These are phyloP conservation scores for Ptilorrhoa leucosticta DNA, from an alignment of 2,113 vertebrate genomes.

Conservation along the genomic window DNA sequence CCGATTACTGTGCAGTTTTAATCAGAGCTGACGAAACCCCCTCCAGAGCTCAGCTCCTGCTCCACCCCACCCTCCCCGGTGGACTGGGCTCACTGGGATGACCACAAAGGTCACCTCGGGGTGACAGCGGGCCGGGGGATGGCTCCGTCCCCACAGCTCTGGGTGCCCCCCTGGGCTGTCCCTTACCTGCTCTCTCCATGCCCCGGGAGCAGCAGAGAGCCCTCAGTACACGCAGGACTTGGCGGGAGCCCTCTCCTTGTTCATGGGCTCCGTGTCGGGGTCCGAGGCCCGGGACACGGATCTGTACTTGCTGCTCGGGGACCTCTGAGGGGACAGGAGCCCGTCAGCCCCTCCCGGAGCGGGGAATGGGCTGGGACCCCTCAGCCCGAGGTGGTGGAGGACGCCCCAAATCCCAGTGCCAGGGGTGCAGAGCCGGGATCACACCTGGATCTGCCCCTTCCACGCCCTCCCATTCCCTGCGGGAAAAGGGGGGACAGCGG, in stretches of 20 bases:
- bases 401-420: fast-evolving
- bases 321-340: background rate
- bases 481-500: background rate
- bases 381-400: fast-evolving
- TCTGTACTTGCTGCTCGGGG: background rate
- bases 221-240: slow-evolving; percentile 3
- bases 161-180: background rate
- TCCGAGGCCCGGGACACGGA: background rate
- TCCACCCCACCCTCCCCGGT: fast-evolving
- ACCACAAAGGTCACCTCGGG: fast-evolving
- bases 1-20: fast-evolving
- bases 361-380: fast-evolving
- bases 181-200: background rate
- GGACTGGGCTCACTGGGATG: background rate
- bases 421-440: fast-evolving
- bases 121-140: fast-evolving
- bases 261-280: background rate
- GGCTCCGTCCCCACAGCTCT: background rate
- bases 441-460: background rate
- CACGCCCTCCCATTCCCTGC: background rate
- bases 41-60: background rate
- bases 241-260: background rate
- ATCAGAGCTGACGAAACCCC: background rate
- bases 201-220: background rate
- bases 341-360: background rate